Percentiles rank a stretch among this genome's conserved stretches.
Conservation (phyloP, 2,113 vertebrate species). For the Rhombomys opimus region DNA sequence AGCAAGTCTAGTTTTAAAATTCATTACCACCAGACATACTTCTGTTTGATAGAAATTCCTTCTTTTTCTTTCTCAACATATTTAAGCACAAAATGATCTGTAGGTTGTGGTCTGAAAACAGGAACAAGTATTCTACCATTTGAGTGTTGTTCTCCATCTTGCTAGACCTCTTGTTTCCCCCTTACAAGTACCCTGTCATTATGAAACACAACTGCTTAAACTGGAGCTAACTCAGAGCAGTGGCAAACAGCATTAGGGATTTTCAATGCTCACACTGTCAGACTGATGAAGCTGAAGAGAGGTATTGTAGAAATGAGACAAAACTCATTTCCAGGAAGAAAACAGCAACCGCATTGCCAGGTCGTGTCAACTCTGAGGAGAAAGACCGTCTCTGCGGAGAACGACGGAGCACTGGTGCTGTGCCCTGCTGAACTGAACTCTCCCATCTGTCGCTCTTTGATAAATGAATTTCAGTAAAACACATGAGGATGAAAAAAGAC, state of each 20-base stretch:
- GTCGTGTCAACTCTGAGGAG: background rate
- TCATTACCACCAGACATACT: slow-evolving; percentile 9
- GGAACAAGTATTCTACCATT: background rate
- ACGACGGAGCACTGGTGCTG: background rate
- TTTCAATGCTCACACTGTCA: background rate
- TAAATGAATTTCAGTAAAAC: slow-evolving; percentile 53
- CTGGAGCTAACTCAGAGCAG: background rate
- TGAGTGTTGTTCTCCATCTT: slow-evolving; percentile 14
- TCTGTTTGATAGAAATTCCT: background rate
- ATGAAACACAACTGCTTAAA: background rate
- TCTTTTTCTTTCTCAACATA: background rate
- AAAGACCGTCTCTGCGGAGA: background rate
- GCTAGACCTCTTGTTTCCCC: background rate
- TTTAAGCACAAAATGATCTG: slow-evolving; percentile 7
- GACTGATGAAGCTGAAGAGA: background rate
- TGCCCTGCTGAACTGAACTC: slow-evolving; percentile 22
- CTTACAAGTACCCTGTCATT: background rate
- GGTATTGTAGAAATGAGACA: background rate
- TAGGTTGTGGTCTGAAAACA: background rate
- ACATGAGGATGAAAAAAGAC: slow-evolving; percentile 37
- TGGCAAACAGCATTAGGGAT: background rate
- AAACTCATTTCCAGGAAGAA: slow-evolving; percentile 33
- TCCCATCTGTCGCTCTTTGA: slow-evolving; percentile 22
- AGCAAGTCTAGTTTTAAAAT: slow-evolving; percentile 4
- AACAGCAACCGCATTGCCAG: background rate